Evolutionary conservation across 2,113 vertebrate species (phyloP).

Genomic region (Dascyllus trimaculatus): DNA sequence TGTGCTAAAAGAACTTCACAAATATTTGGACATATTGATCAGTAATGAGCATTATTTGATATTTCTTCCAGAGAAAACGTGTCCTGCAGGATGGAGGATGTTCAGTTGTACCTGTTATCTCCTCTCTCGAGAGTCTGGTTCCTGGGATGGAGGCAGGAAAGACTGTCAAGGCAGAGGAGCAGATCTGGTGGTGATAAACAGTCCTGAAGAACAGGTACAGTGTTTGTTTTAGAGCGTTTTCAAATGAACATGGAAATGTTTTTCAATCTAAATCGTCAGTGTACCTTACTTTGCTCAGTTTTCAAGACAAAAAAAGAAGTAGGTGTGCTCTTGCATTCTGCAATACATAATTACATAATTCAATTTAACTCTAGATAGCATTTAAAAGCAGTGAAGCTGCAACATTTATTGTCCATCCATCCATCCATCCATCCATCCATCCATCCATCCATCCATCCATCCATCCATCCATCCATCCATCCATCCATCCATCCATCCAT

Average conservation of each 20-base stretch:
- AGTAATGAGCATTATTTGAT: neutral
- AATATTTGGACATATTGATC: neutral
- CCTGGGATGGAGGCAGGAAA: conserved; percentile 28
- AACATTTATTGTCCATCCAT: no score
- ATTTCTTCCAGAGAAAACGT: conserved; percentile 14
- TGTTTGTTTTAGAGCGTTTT: neutral
- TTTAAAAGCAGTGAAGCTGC: no score
- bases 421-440: no score
- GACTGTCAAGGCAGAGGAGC: conserved; percentile 44
- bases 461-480: no score
- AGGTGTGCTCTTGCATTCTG: no score
- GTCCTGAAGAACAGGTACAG: conserved; percentile 36
- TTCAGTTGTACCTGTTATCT: conserved; percentile 41
- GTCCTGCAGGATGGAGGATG: conserved; percentile 44
- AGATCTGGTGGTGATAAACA: conserved; percentile 58
- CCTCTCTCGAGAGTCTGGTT: neutral
- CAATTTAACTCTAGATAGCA: no score
- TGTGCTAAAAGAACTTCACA: neutral
- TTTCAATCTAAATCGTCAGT: neutral
- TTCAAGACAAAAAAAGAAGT: no score
- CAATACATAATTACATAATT: no score
- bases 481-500: no score
- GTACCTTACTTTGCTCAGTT: neutral
- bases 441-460: no score
- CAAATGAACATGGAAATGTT: neutral